phyloP scores from a whole-genome alignment of 92 coral and sea anemone genomes.

The Parazoanthus swiftii region DNA sequence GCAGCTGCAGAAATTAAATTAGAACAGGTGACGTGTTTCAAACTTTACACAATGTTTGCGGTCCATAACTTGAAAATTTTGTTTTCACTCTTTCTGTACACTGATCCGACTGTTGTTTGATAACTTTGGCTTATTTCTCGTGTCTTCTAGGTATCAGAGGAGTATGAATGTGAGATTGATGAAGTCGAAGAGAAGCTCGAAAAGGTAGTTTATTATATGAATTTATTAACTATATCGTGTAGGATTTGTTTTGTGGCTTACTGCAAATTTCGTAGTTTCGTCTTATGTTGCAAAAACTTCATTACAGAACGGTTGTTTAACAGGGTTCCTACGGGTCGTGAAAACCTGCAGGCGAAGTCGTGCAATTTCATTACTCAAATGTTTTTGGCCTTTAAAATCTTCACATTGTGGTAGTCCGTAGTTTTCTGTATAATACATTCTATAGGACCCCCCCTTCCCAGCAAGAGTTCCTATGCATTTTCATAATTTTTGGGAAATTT shows the following conservation, averaged over 20 bases:
- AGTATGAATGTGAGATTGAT: conserved; percentile 42
- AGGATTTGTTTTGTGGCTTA: background rate
- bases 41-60: background rate
- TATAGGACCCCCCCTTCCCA: too few relatives aligned
- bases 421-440: too few relatives aligned
- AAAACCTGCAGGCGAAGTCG: too few relatives aligned
- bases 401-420: too few relatives aligned
- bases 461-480: too few relatives aligned
- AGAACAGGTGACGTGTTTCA: conserved; percentile 26
- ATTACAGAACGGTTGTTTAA: too few relatives aligned
- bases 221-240: background rate
- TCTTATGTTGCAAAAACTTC: background rate
- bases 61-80: too few relatives aligned
- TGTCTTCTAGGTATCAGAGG: conserved; percentile 31
- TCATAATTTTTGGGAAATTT: too few relatives aligned
- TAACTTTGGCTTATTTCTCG: background rate
- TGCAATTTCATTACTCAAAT: too few relatives aligned
- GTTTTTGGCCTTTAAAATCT: too few relatives aligned
- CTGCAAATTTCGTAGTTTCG: background rate
- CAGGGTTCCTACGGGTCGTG: too few relatives aligned
- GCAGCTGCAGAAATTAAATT: conserved; percentile 32
- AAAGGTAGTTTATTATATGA: background rate
- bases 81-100: background rate
- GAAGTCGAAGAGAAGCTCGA: conserved; percentile 40
- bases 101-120: background rate